phyloP scores from a whole-genome alignment of 2,888 invertebrate species.

The Allophyes oxyacanthae region DNA sequence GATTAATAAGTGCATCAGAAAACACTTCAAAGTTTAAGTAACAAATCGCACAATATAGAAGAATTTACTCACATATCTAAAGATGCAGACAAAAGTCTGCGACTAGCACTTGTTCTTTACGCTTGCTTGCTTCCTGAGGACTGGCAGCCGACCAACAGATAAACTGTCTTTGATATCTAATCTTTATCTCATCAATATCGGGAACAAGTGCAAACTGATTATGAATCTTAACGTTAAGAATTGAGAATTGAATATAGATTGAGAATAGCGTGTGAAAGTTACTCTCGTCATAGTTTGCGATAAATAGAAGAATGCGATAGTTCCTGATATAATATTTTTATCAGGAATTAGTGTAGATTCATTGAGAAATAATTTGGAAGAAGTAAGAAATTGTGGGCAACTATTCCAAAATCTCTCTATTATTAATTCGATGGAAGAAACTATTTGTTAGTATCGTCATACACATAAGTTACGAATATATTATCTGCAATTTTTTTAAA shows the following conservation, averaged over 20 bases:
- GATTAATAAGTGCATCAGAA: no score
- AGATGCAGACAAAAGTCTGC: constrained; percentile 37
- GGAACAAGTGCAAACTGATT: constrained; percentile 16
- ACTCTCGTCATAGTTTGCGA: constrained; percentile 6
- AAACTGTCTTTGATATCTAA: constrained; percentile 52
- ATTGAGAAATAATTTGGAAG: not conserved
- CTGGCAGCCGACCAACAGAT: constrained; percentile 55
- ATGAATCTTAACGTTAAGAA: constrained; percentile 21
- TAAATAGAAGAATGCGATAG: constrained; percentile 16
- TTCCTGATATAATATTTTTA: constrained; percentile 23
- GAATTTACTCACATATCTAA: constrained; percentile 48
- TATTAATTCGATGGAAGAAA: no score
- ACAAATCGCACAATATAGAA: not conserved
- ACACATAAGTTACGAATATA: no score
- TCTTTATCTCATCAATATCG: constrained; percentile 49
- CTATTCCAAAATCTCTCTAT: no score
- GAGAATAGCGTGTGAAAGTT: constrained; percentile 24
- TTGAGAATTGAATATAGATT: constrained; percentile 16
- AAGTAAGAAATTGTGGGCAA: not conserved
- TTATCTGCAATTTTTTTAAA: no score
- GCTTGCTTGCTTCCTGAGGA: constrained; percentile 32
- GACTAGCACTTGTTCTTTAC: constrained; percentile 35
- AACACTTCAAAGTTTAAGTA: no score
- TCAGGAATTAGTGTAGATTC: constrained; percentile 1
- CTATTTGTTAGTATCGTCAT: no score